Evolutionary conservation across 2,888 invertebrate species (phyloP).

Genomic region (Acholoe squamosa): DNA sequence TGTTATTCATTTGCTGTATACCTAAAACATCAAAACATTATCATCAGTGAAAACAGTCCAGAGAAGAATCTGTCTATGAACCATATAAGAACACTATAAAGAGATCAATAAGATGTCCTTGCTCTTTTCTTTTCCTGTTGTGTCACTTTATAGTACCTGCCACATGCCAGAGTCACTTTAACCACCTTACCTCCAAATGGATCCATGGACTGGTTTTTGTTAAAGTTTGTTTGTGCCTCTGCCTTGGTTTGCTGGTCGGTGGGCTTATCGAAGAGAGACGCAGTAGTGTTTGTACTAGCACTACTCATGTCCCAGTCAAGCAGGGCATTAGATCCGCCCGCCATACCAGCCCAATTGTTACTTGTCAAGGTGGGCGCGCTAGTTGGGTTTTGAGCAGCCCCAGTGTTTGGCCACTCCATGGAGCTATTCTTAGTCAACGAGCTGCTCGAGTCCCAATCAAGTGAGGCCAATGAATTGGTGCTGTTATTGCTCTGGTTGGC

Average conservation of each 20-base stretch:
- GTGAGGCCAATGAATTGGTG: constrained; percentile 46
- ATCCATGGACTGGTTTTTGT: neutral
- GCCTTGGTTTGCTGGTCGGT: neutral
- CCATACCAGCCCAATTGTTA: neutral
- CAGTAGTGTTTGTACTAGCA: neutral
- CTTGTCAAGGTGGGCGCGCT: neutral
- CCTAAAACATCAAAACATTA: no score
- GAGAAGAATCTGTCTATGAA: no score
- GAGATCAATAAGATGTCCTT: no score
- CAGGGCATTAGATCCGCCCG: neutral
- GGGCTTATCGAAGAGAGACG: neutral
- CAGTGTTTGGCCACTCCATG: neutral
- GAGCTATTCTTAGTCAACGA: constrained; percentile 45
- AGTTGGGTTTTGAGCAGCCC: neutral
- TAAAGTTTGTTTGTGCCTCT: neutral
- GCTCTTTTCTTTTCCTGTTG: no score
- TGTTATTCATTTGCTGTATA: no score
- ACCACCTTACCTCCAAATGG: constrained; percentile 43
- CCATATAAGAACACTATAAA: no score
- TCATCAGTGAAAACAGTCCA: no score
- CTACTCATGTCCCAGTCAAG: neutral
- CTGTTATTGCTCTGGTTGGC: constrained; percentile 3
- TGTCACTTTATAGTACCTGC: neutral
- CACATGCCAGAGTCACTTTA: neutral
- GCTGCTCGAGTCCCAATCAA: constrained; percentile 23